Conservation (phyloP, 2,113 vertebrate genomes). For the Deroptyus accipitrinus region DNA sequence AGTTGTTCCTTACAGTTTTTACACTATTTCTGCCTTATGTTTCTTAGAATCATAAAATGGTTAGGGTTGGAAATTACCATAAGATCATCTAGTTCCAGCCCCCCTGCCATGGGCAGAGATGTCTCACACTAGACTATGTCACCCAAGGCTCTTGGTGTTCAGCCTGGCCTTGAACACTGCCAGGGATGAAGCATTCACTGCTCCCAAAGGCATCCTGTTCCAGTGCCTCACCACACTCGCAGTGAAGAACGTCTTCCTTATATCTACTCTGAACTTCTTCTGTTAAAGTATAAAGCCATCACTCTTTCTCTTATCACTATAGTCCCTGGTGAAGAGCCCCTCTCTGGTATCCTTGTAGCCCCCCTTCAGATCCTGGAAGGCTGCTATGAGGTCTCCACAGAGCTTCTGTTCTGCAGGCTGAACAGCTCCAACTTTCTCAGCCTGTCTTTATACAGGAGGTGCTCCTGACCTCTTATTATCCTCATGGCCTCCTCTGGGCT, state of each 20-base stretch:
- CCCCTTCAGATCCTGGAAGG: neutral
- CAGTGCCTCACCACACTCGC: neutral
- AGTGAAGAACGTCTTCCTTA: neutral
- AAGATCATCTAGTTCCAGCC: neutral
- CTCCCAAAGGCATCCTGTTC: neutral
- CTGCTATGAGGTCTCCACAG: neutral
- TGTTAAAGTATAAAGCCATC: neutral
- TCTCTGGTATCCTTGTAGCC: neutral
- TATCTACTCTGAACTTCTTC: neutral
- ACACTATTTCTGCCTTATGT: neutral
- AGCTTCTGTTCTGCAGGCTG: neutral
- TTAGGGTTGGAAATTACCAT: neutral
- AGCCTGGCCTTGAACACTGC: neutral
- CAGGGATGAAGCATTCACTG: neutral
- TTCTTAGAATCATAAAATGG: neutral
- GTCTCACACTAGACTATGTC: neutral
- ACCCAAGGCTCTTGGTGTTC: neutral
- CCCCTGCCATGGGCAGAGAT: neutral
- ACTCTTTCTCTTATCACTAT: neutral
- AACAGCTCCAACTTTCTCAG: neutral
- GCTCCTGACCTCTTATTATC: neutral
- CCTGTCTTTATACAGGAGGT: neutral
- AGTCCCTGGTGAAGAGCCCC: neutral
- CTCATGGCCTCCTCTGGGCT: neutral
- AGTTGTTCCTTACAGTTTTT: neutral